Percentiles rank a stretch among this genome's conserved stretches.
Conservation (phyloP, 1,140 invertebrate species). For the Goniozus legneri region DNA sequence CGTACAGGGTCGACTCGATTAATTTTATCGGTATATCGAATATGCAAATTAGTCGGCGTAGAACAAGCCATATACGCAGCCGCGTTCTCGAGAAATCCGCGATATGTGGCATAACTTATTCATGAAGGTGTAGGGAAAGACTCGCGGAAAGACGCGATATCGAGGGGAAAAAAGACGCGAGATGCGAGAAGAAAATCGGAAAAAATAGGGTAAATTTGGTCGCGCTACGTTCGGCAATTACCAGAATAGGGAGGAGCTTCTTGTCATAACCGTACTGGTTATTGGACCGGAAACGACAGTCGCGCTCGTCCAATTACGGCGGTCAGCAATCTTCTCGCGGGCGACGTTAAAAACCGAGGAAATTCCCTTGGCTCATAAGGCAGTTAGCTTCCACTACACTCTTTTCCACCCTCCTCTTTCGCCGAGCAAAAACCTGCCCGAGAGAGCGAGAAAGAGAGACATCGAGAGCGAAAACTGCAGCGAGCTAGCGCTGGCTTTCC, state of each 20-base stretch:
- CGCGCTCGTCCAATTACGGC: constrained; percentile 23
- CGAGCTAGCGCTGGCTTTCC: neutral
- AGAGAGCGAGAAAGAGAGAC: too few species aligned
- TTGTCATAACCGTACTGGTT: constrained; percentile 20
- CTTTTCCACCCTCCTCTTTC: neutral
- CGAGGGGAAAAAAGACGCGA: too few species aligned
- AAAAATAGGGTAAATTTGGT: neutral
- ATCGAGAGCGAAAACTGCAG: neutral
- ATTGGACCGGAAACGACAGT: constrained; percentile 24
- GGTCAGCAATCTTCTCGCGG: constrained; percentile 14
- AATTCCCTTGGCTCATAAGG: constrained; percentile 11
- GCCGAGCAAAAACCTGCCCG: too few species aligned
- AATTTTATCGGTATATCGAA: too few species aligned
- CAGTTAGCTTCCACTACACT: constrained; percentile 3
- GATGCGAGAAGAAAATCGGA: neutral
- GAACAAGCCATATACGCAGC: too few species aligned
- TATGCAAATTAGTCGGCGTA: too few species aligned
- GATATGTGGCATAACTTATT: too few species aligned
- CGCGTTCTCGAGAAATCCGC: too few species aligned
- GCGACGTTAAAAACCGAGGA: constrained; percentile 18
- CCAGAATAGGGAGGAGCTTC: neutral
- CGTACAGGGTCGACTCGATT: too few species aligned
- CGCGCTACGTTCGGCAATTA: neutral
- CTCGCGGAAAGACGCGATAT: too few species aligned
- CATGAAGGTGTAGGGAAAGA: too few species aligned